phyloP scores from a whole-genome alignment of 2,888 invertebrate species.

The Chalcis sispes region DNA sequence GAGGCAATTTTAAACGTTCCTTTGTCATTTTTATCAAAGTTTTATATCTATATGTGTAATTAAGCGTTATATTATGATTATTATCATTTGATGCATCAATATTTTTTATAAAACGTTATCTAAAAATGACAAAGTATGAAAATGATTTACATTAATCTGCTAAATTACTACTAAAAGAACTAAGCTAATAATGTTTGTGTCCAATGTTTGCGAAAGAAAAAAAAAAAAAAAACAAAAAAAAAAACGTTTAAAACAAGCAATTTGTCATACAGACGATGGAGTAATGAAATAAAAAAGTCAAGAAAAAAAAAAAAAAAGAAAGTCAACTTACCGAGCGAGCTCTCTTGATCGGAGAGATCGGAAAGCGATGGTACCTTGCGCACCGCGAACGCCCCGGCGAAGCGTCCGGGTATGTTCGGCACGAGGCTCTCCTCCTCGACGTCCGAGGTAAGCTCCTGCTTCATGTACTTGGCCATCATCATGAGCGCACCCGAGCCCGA shows the following conservation, averaged over 20 bases:
- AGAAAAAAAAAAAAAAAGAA: neutral
- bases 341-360: constrained; percentile 93
- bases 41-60: too few species aligned
- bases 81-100: too few species aligned
- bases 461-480: constrained; percentile 76
- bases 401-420: constrained; percentile 77
- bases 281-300: neutral
- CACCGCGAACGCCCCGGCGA: constrained; percentile 82
- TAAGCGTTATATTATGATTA: too few species aligned
- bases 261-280: neutral
- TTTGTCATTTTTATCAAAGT: too few species aligned
- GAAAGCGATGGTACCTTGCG: constrained; percentile 94
- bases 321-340: constrained; percentile 87
- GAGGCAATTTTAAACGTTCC: too few species aligned
- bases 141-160: too few species aligned
- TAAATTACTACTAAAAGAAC: too few species aligned
- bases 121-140: too few species aligned
- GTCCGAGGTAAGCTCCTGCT: constrained; percentile 80
- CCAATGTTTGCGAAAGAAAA: too few species aligned
- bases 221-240: too few species aligned
- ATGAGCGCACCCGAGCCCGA: constrained; percentile 67
- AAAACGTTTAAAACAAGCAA: neutral
- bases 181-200: too few species aligned
- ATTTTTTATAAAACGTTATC: too few species aligned
- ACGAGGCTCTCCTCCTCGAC: constrained; percentile 81